Base-by-base conservation (phyloP, 2,888 invertebrate genomes). In the Patella ulyssiponensis region DNA sequence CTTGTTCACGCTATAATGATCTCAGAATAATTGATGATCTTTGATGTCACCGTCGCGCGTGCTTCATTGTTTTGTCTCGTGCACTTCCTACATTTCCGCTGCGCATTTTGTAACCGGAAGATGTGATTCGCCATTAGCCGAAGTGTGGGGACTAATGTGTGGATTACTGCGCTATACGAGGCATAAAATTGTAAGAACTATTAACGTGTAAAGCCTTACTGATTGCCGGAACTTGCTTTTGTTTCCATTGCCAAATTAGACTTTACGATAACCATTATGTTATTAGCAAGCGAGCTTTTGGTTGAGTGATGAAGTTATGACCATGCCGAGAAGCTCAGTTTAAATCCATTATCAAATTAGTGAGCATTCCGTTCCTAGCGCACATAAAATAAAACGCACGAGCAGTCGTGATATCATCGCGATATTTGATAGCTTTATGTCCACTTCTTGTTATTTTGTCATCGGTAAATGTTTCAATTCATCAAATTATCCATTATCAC, bases 31-130 rank as follows among this genome's bases (percentile, higher is more conserved):
- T 64, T 64, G 23, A 64, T 64, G 64, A 23, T 23, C 23, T 20
- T 64, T 64, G 23, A 64, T 23, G 23, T 23, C 23, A 11, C 23
- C 20, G 64, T 23, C 64, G 23, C 64, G 64, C 23, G 64, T 23
- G 11, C 64, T 64, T 23, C 64, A 64, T 64, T 64, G 20, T 64
- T 23, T 64, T 64, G 20, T 64, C 64, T 64, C 64, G 64, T 64
- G 64, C 20, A 64, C 64, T 23, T 64, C 64, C 64, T 64, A 64
- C 64, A 64, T 74, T 79, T 79, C 79, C 79, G 76, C 76, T 74
- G 79, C 71, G 76, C 79, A 76, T 76, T 76, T 76, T 74, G 76
- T 76, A 73, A 76, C 79, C 79, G 79, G 79, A 79, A 79, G 76
- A 74, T 71, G 33, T 64, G 73, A 71, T 71, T 73, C 76, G 79